Base-by-base conservation (phyloP, 2,113 vertebrate genomes). In the Leptobrachium ailaonicum region DNA sequence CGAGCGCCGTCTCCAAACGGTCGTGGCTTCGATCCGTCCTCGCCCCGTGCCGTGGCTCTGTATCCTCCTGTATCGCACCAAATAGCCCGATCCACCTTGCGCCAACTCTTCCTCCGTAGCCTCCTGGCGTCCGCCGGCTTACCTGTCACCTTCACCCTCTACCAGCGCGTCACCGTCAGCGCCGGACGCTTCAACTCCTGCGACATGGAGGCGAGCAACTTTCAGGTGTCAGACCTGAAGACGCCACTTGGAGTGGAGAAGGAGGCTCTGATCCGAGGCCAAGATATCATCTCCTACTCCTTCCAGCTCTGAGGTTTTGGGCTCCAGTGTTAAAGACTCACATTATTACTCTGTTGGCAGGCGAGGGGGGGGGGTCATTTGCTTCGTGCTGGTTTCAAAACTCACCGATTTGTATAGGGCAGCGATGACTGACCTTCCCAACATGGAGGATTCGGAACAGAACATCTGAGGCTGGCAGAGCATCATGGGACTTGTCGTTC, bases 231-330 rank as follows among this genome's bases (percentile, higher is more conserved):
- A 0, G 90, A 95, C 75, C 83, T 97, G 72, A 92, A 96, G 80
- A 97, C 95, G 0, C 96, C 96, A 0, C 90, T 97, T 2, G 95
- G 95, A 0, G 90, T 96, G 6, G 95, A 97, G 71, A 95, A 91
- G 0, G 94, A 96, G 74, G 95, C 96, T 0, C 85, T 97, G 43
- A 91, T 97, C 13, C 88, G 96, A 2, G 90, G 92, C 20, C 93
- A 92, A 12, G 96, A 96, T 82, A 91, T 97, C n/a, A 94, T 97
- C 47, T 90, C 94, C 0, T 95, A 91, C 44, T 88, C 89, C 1
- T 96, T 95, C 88, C 86, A 92, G 42, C 14, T 88, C 56, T 60
- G 56, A 60, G 20, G 20, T 32, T 32, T 32, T 32, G 20, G 20
- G 20, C 20, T 32, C 20, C 20, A 32, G 20, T 32, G 20, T 32